These are phyloP conservation scores for Scaptomyza caliginosa DNA, from an alignment of 2,888 invertebrate genomes.

Conservation along the genomic window DNA sequence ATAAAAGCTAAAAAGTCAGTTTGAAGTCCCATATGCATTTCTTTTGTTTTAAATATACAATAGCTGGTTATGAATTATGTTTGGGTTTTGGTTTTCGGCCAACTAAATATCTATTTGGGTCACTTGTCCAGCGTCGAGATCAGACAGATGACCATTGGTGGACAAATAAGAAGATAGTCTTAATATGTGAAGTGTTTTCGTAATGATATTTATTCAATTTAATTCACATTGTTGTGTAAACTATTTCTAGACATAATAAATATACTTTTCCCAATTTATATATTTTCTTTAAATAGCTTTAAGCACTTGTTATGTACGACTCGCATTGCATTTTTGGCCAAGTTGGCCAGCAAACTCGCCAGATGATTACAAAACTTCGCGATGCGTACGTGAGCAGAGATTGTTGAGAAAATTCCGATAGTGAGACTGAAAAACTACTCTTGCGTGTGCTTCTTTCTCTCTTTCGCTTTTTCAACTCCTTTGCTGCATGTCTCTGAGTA, in stretches of 20 bases:
- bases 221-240: no score
- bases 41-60: background rate
- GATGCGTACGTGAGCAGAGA: constrained; percentile 51
- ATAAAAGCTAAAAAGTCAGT: background rate
- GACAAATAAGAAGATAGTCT: background rate
- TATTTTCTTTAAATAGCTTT: background rate
- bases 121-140: background rate
- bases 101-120: background rate
- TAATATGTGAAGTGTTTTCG: no score
- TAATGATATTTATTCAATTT: no score
- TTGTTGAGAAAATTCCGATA: background rate
- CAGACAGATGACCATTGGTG: background rate
- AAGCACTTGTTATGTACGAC: constrained; percentile 9
- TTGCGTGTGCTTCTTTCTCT: constrained; percentile 5
- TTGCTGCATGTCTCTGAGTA: constrained; percentile 32
- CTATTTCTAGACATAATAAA: background rate
- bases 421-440: constrained; percentile 6
- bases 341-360: constrained; percentile 42
- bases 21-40: background rate
- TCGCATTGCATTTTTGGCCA: constrained; percentile 40
- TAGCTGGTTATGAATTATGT: background rate
- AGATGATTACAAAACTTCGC: constrained; percentile 68
- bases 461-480: constrained; percentile 6
- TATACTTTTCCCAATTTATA: background rate
- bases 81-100: background rate